phyloP scores from a whole-genome alignment of 1,140 invertebrate species.

The Calycopis cecrops region DNA sequence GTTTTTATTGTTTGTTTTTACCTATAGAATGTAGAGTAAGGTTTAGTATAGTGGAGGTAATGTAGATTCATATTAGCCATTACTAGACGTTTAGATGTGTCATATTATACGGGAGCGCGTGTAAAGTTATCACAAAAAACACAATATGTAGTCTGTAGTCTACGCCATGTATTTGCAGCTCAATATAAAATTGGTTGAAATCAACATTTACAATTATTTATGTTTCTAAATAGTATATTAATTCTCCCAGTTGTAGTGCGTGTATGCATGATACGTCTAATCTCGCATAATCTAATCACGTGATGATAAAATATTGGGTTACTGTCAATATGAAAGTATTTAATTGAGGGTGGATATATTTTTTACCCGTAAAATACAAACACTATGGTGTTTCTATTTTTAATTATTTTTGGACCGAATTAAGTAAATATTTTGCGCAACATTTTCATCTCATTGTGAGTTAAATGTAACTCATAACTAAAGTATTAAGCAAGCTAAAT shows the following conservation, averaged over 20 bases:
- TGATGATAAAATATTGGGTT: too few species aligned
- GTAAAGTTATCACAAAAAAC: background rate
- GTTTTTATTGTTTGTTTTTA: constrained; percentile 63
- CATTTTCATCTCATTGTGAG: too few species aligned
- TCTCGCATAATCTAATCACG: background rate
- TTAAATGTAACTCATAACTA: too few species aligned
- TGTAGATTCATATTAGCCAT: constrained; percentile 43
- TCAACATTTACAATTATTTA: constrained; percentile 3
- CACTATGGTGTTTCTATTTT: too few species aligned
- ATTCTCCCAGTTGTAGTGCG: background rate
- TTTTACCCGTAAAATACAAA: too few species aligned
- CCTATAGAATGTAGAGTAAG: constrained; percentile 47
- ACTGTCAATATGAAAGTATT: too few species aligned
- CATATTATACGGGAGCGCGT: constrained; percentile 5
- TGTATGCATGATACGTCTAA: background rate
- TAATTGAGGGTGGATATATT: too few species aligned
- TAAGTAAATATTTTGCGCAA: too few species aligned
- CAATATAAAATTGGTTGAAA: background rate
- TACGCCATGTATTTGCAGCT: constrained; percentile 3
- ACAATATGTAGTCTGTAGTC: background rate
- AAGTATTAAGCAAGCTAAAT: too few species aligned
- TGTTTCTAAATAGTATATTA: background rate
- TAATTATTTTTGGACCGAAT: too few species aligned
- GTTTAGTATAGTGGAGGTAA: constrained; percentile 15
- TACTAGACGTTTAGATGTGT: constrained; percentile 45